Evolutionary conservation across 2,888 invertebrate species (phyloP).

Genomic region (Cephus pulcher): DNA sequence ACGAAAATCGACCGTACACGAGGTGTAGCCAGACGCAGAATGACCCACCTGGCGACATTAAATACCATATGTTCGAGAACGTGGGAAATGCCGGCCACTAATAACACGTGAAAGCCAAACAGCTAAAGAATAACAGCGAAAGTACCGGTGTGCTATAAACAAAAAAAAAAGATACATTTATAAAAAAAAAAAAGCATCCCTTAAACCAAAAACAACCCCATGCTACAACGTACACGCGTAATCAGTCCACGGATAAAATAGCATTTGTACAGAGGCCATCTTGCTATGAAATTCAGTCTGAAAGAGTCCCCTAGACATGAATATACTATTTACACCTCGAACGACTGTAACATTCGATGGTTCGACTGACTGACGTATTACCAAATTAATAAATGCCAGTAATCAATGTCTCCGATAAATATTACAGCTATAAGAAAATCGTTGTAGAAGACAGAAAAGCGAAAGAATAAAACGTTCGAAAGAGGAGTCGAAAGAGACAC

Average conservation of each 20-base stretch:
- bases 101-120: not conserved
- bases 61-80: not conserved
- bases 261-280: no score
- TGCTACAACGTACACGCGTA: not conserved
- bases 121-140: no score
- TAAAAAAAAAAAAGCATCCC: not conserved
- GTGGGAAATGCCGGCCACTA: not conserved
- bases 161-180: no score
- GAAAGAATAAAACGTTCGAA: not conserved
- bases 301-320: no score
- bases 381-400: not conserved
- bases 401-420: not conserved
- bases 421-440: not conserved
- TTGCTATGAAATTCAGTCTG: no score
- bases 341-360: not conserved
- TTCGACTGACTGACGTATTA: not conserved
- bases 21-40: not conserved
- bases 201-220: not conserved
- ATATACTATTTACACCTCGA: no score
- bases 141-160: no score
- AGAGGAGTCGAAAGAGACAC: slow-evolving; percentile 10
- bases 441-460: slow-evolving; percentile 5
- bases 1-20: not conserved
- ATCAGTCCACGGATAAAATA: no score
- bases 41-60: not conserved